Evolutionary conservation across 2,888 invertebrate species (phyloP).

Genomic region (Melinaea menophilus): DNA sequence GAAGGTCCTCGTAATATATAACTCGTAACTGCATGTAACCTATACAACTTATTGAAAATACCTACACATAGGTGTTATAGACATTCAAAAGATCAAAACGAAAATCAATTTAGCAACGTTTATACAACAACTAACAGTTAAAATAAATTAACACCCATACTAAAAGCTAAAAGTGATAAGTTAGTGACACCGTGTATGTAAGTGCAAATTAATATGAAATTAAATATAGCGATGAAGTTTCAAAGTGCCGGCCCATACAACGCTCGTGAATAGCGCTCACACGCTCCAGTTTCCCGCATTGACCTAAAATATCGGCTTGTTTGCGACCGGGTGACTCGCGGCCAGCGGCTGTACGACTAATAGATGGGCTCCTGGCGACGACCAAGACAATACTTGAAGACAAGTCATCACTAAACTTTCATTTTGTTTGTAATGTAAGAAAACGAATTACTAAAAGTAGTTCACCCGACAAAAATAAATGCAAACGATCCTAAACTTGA

Average conservation of each 20-base stretch:
- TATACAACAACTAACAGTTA: not conserved
- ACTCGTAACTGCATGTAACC: too few species aligned
- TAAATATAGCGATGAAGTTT: constrained; percentile 15
- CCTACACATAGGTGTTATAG: too few species aligned
- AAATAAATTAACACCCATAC: not conserved
- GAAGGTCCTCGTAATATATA: too few species aligned
- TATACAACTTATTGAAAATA: too few species aligned
- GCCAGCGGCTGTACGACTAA: not conserved
- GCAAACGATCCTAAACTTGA: too few species aligned
- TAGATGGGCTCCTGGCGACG: not conserved
- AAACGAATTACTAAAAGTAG: not conserved
- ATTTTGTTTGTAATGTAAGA: not conserved
- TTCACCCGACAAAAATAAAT: too few species aligned
- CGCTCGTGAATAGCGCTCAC: constrained; percentile 26
- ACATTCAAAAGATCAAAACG: too few species aligned
- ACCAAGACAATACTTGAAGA: not conserved
- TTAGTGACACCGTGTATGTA: not conserved
- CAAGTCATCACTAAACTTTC: not conserved
- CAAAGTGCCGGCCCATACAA: constrained; percentile 9
- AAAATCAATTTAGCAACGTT: too few species aligned
- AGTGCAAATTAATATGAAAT: constrained; percentile 16
- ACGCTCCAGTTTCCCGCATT: constrained; percentile 28
- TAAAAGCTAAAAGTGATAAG: not conserved
- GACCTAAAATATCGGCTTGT: constrained; percentile 27
- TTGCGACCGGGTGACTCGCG: not conserved